Evolutionary conservation across 2,113 vertebrate genomes (phyloP), one percentile per base, ranked within the genome.

Genomic region (Chamaea fasciata): DNA sequence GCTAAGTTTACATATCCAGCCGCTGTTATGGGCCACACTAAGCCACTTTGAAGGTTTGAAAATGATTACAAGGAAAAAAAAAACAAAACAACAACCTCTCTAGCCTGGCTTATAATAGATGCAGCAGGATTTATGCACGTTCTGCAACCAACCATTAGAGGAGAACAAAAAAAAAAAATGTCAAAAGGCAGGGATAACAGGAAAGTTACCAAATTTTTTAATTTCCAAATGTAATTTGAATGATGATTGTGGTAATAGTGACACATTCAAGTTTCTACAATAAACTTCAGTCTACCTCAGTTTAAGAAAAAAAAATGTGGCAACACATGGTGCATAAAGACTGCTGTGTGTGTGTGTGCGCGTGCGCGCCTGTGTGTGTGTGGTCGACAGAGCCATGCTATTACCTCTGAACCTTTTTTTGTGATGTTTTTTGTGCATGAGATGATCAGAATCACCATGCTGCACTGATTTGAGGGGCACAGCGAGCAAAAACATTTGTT

Each of bases 271-370:
- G 98, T 98, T 99, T 98, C 98, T 98, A 98, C 98, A 98, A 97
- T 98, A 98, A 98, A 98, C 93, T 98, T 98, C 98, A 97, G 98
- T 98, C 98, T 99, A 98, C 98, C 98, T 99, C 98, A 99, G 98
- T 98, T 98, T 98, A 98, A 98, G 90, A 87, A 98, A 98, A 98
- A 98, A 98, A 95, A 92, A 95, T 98, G 97, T 97, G 98, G 98
- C 97, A 97, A 98, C 97, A 98, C 96, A 95, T 96, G 87, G 97
- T 97, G 98, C 97, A 98, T 98, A 97, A 97, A 98, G 97, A 98
- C 98, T 98, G 98, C 98, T 98, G 97, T 98, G 87, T 91, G 97
- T 97, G 97, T 85, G 95, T 94, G 92, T 87, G 93, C 70, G 94
- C 83, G 95, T 93, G 97, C 92, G 93, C 91, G 93, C 94, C 92